These are phyloP conservation scores for Coryphaenoides rupestris DNA, from an alignment of 2,113 vertebrate species.

Conservation along the genomic window DNA sequence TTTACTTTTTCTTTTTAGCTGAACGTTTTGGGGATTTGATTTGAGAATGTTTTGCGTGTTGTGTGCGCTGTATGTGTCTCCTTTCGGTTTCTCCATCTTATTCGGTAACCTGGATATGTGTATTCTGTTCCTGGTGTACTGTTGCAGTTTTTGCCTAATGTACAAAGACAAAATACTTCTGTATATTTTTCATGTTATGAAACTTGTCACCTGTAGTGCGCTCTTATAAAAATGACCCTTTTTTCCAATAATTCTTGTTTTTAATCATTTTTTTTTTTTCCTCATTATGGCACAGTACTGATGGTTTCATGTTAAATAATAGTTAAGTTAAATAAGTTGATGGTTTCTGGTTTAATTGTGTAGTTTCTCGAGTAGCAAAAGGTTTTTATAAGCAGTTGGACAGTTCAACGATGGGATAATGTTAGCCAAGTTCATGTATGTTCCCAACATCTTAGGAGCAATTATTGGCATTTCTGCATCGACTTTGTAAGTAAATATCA, in stretches of 20 bases:
- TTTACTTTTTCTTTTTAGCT: conserved; percentile 58
- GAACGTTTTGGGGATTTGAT: conserved; percentile 70
- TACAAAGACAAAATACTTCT: conserved; percentile 96
- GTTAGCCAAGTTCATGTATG: background rate
- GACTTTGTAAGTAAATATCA: background rate
- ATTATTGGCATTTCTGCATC: background rate
- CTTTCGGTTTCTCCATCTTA: conserved; percentile 46
- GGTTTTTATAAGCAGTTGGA: background rate
- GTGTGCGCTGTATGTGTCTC: conserved; percentile 38
- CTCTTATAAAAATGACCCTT: conserved; percentile 96
- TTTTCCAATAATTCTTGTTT: conserved; percentile 84
- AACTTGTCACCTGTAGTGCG: conserved; percentile 97
- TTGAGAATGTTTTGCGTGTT: conserved; percentile 55
- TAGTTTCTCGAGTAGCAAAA: background rate
- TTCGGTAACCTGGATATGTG: conserved; percentile 60
- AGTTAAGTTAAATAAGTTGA: too few species aligned
- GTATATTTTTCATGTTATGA: conserved; percentile 99
- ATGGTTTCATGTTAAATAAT: too few species aligned
- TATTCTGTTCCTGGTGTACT: conserved; percentile 69
- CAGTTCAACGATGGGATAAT: background rate
- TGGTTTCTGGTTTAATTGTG: background rate
- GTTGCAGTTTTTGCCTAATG: conserved; percentile 85
- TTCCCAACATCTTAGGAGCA: background rate
- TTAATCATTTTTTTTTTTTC: conserved; percentile 30
- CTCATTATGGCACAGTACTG: too few species aligned